Evolutionary conservation across 2,797 vertebrate species (phyloP).

Genomic region (Onychomys arenicola): DNA sequence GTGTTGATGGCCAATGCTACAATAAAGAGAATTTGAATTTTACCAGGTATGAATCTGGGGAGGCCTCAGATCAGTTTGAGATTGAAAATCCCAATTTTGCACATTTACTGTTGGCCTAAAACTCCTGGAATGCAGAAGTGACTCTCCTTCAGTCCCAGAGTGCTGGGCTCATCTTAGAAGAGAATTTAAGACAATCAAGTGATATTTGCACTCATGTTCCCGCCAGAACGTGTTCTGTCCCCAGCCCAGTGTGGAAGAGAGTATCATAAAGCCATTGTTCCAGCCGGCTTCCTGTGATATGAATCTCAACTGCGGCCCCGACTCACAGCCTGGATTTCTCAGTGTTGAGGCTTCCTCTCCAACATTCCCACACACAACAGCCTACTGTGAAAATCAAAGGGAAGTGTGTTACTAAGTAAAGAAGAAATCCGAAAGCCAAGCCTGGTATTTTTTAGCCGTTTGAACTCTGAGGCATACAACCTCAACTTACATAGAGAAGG

Average conservation of each 20-base stretch:
- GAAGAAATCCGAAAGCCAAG: conserved; percentile 87
- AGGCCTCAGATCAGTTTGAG: not conserved
- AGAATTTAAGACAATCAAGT: conserved; percentile 81
- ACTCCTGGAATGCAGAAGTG: not conserved
- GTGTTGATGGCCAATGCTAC: not conserved
- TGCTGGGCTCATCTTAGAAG: conserved; percentile 82
- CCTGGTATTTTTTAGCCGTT: conserved; percentile 87
- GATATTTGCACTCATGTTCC: conserved; percentile 83
- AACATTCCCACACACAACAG: conserved; percentile 89
- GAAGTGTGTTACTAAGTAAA: conserved; percentile 88
- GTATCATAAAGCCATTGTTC: conserved; percentile 90
- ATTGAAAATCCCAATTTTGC: not conserved
- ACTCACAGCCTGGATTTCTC: conserved; percentile 87
- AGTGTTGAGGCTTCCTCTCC: conserved; percentile 89
- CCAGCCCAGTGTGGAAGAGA: conserved; percentile 86
- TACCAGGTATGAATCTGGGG: not conserved
- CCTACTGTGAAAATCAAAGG: conserved; percentile 92
- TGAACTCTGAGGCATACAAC: conserved; percentile 88
- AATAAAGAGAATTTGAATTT: not conserved
- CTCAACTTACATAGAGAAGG: conserved; percentile 44
- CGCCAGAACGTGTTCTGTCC: conserved; percentile 83
- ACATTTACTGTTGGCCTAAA: not conserved
- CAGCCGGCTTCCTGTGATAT: conserved; percentile 89
- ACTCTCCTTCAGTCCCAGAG: conserved; percentile 1
- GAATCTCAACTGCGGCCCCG: conserved; percentile 87